Evolutionary conservation across 2,113 vertebrate genomes (phyloP), one percentile per base, ranked within the genome.

Genomic region (Cynoglossus semilaevis): DNA sequence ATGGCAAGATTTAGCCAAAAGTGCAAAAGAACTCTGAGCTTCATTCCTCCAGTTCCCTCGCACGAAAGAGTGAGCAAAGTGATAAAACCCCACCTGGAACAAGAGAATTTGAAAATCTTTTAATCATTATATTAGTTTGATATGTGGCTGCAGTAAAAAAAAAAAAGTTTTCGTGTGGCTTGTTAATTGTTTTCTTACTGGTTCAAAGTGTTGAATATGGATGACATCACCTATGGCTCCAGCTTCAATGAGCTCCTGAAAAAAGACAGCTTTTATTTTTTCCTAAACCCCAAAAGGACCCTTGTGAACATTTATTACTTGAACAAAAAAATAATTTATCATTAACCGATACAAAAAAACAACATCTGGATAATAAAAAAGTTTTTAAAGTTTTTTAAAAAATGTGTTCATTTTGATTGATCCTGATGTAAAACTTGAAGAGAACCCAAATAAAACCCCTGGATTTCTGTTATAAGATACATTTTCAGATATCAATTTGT

Each of bases 21-120:
- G 90, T 53, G 90, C 83, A 58, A 92, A 94, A 5, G 91, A 90
- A 72, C 92, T 94, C 52, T 93, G 88, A 0, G 78, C 80, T 66
- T 94, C 90, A 14, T 92, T 94, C 61, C 92, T 88, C 92, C 92
- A 94, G 79, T 91, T 94, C 11, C 93, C 93, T 61, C 92, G 88
- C 35, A 94, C 92, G 72, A 88, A 94, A 0, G 92, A 94, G 80
- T 94, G 93, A 48, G 93, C 92, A 70, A 94, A 94, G 67, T 94
- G 92, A 76, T 90, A 93, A 79, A 80, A 91, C 0, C 93, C 93
- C 52, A 94, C 86, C 93, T 94, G 61, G 13, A 70, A 68, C n/a
- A 72, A 61, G 51, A 82, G 1, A 29, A n/a, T n/a, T 61, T 8
- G 9, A 35, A 29, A 14, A 9, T 4, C n/a, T n/a, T n/a, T n/a